Conservation (phyloP, 2,113 vertebrate species). For the Podarcis raffonei region DNA sequence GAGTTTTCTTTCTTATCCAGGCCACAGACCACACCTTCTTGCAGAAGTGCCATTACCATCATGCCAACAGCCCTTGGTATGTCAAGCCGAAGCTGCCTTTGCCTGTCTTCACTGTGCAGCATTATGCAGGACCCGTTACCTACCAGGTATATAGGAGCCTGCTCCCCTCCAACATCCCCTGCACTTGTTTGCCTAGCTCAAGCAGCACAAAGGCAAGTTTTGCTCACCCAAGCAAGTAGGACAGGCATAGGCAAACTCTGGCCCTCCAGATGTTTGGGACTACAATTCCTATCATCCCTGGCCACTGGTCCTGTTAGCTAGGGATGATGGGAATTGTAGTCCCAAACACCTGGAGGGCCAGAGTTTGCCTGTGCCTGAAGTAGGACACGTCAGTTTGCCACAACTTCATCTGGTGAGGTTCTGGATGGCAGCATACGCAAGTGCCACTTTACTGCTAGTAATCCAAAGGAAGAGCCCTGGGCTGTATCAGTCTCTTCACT, state of each 20-base stretch:
- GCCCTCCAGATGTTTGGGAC: too few relatives aligned
- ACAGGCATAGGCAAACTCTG: too few relatives aligned
- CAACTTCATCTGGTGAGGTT: not conserved
- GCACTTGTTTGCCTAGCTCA: not conserved
- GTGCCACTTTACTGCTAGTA: too few relatives aligned
- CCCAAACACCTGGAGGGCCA: too few relatives aligned
- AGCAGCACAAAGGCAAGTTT: not conserved
- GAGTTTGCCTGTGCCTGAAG: too few relatives aligned
- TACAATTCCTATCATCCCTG: too few relatives aligned
- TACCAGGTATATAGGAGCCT: slow-evolving; percentile 82
- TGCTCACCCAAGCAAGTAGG: not conserved
- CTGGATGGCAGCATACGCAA: not conserved
- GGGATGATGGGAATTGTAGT: too few relatives aligned
- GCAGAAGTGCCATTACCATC: slow-evolving; percentile 95
- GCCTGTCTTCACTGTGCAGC: slow-evolving; percentile 90
- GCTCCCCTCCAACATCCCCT: not conserved
- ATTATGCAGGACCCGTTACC: slow-evolving; percentile 89
- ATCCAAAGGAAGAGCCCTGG: not conserved
- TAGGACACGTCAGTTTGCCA: not conserved
- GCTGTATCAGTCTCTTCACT: not conserved
- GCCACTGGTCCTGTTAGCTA: too few relatives aligned
- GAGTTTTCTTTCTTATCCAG: slow-evolving; percentile 62
- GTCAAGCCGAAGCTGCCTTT: slow-evolving; percentile 88
- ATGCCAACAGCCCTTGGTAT: slow-evolving; percentile 82
- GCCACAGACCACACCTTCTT: slow-evolving; percentile 96